These are phyloP conservation scores for Tipula unca DNA, from an alignment of 2,888 invertebrate genomes.

Conservation along the genomic window DNA sequence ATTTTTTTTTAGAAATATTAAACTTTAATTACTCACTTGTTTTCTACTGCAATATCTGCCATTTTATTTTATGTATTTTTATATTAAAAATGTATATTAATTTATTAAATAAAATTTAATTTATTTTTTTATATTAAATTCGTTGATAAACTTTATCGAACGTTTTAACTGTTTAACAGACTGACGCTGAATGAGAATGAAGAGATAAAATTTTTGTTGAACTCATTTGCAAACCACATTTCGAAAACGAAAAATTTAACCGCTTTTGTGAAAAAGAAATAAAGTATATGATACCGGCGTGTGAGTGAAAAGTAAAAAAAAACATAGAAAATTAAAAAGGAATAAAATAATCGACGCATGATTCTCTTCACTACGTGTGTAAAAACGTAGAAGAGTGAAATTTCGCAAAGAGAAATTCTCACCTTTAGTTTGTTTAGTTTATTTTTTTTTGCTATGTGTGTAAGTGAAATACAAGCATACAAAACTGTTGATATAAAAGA, in stretches of 20 bases:
- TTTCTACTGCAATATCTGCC: slow-evolving; percentile 43
- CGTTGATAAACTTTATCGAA: slow-evolving; percentile 24
- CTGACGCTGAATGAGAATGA: slow-evolving; percentile 41
- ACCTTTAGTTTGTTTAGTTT: not conserved
- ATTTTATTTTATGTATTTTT: slow-evolving; percentile 33
- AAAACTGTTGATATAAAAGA: not conserved
- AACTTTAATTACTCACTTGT: slow-evolving; percentile 38
- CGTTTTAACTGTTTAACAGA: slow-evolving; percentile 36
- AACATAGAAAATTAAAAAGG: slow-evolving; percentile 9
- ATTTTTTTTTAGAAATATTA: not conserved
- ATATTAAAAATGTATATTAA: slow-evolving; percentile 20
- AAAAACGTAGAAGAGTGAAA: not conserved
- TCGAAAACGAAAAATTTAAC: not conserved
- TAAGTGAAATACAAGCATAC: not conserved
- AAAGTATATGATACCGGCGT: slow-evolving; percentile 15
- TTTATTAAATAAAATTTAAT: slow-evolving; percentile 15
- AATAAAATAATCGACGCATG: not conserved
- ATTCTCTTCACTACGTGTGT: not conserved
- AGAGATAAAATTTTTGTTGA: slow-evolving; percentile 17
- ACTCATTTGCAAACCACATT: slow-evolving; percentile 15
- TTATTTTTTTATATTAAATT: not conserved
- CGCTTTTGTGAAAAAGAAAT: slow-evolving; percentile 1
- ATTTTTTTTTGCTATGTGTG: not conserved
- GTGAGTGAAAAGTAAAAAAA: not conserved
- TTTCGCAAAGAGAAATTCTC: not conserved